Conservation (phyloP, 2,888 invertebrate genomes). For the Eumacrocentrus americanus region DNA sequence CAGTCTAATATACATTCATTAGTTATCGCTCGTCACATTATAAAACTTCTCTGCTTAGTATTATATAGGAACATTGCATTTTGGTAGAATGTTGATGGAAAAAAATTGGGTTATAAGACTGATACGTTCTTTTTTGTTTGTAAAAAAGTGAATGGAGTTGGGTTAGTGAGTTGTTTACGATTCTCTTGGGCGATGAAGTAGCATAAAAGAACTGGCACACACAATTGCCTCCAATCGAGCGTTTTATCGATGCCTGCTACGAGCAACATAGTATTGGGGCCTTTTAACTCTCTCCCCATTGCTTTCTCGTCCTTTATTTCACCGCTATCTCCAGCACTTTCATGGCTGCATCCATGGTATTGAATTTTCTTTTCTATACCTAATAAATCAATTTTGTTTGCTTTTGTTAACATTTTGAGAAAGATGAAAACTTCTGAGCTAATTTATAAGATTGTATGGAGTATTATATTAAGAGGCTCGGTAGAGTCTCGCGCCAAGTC, state of each 20-base stretch:
- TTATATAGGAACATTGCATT: no score
- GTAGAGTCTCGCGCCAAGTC: no score
- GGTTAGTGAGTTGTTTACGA: constrained; percentile 4
- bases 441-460: no score
- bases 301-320: neutral
- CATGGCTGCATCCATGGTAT: neutral
- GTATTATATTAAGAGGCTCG: no score
- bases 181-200: constrained; percentile 8
- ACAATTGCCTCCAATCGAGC: constrained; percentile 12
- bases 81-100: no score
- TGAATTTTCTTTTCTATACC: neutral
- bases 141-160: neutral
- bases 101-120: no score
- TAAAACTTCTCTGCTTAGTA: no score
- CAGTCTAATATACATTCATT: no score
- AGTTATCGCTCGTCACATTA: no score
- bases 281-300: constrained; percentile 12
- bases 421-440: no score
- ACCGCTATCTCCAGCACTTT: neutral
- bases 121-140: neutral
- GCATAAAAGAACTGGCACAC: constrained; percentile 4
- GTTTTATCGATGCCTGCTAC: constrained; percentile 19
- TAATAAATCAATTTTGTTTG: no score
- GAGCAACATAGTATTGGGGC: constrained; percentile 8
- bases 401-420: no score